Evolutionary conservation across 2,113 vertebrate genomes (phyloP).

Genomic region (Brachypodius melanocephalos): DNA sequence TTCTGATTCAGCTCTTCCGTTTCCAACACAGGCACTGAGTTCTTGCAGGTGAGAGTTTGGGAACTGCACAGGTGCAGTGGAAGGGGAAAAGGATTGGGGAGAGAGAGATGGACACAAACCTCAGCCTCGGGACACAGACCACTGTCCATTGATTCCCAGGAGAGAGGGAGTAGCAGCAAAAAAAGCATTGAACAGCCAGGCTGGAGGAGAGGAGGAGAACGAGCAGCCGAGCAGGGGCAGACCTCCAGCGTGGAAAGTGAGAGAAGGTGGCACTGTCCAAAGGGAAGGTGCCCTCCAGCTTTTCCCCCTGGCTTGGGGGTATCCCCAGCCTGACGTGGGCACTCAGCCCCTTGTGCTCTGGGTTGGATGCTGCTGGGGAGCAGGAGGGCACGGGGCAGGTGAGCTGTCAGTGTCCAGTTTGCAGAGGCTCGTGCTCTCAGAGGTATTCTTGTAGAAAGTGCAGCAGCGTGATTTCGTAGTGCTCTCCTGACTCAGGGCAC

Average conservation of each 20-base stretch:
- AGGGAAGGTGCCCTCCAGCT: background rate
- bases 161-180: conserved; percentile 67
- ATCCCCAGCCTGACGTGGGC: background rate
- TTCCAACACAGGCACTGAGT: conserved; percentile 45
- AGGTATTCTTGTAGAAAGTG: conserved; percentile 99
- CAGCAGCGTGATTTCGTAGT: conserved; percentile 98
- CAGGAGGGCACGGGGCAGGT: background rate
- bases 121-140: conserved; percentile 11
- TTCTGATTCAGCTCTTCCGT: conserved; percentile 5
- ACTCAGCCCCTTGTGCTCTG: conserved; percentile 56
- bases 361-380: background rate
- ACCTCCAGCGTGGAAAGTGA: conserved; percentile 46
- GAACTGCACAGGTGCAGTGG: background rate
- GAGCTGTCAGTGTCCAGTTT: conserved; percentile 52
- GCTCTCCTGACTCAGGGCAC: conserved; percentile 97
- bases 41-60: conserved; percentile 2
- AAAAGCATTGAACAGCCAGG: conserved; percentile 48
- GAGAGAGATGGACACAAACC: conserved; percentile 25
- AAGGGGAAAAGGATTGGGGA: background rate
- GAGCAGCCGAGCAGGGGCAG: conserved; percentile 46
- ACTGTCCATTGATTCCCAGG: conserved; percentile 46
- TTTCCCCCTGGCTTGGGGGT: background rate
- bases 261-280: conserved; percentile 29
- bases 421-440: conserved; percentile 75
- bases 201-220: conserved; percentile 36